A percentile compares a stretch with the other conserved stretches of the same genome.
Conservation (phyloP, 2,113 vertebrate genomes). For the Campylomormyrus numenius region DNA sequence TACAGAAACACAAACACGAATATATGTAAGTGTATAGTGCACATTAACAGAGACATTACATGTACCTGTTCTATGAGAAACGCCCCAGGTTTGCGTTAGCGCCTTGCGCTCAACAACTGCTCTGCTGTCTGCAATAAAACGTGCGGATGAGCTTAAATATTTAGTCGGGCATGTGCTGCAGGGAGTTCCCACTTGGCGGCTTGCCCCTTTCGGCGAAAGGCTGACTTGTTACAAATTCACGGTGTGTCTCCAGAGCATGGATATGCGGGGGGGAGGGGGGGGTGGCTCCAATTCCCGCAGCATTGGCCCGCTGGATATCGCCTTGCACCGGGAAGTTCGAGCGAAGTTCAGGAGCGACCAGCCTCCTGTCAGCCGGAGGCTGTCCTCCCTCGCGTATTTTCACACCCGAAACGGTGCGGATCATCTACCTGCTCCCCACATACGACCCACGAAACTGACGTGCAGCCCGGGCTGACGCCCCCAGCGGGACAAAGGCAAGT, state of each 20-base stretch:
- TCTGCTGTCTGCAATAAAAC: neutral
- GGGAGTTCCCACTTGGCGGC: neutral
- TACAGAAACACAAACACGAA: neutral
- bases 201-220: neutral
- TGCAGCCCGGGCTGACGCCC: neutral
- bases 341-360: neutral
- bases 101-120: neutral
- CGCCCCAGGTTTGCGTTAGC: neutral
- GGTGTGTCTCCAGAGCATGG: neutral
- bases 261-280: neutral
- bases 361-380: neutral
- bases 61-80: neutral
- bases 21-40: neutral
- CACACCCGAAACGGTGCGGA: neutral
- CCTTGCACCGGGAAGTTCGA: neutral
- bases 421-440: neutral
- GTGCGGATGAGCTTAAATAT: neutral
- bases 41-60: neutral
- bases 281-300: neutral
- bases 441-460: neutral
- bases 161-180: neutral
- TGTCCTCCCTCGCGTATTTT: neutral
- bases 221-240: neutral
- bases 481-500: neutral
- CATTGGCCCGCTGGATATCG: neutral